Conservation (phyloP, 2,113 vertebrate species). For the Phoxinus phoxinus region DNA sequence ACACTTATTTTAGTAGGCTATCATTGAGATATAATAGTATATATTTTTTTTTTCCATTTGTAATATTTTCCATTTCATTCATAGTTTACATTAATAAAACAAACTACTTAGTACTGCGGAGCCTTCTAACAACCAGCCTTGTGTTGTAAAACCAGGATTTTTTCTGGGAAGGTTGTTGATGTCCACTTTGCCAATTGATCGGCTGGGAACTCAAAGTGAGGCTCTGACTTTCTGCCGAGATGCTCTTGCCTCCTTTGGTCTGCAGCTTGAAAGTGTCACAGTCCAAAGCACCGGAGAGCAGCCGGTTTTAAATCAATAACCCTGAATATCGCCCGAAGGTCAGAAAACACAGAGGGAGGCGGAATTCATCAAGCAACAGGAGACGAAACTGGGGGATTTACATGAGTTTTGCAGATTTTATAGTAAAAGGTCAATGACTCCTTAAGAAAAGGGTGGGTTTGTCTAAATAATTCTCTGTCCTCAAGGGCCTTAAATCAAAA, state of each 20-base stretch:
- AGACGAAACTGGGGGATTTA: background rate
- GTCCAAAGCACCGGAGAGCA: conserved; percentile 3
- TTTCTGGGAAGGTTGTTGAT: conserved; percentile 7
- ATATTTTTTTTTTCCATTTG: background rate
- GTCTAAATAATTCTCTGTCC: background rate
- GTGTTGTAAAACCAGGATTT: background rate
- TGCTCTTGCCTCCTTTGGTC: conserved; percentile 31
- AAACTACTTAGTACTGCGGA: background rate
- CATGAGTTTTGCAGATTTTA: conserved; percentile 10
- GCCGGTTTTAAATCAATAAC: conserved; percentile 27
- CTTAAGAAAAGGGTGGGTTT: background rate
- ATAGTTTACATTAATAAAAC: background rate
- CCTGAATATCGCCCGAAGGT: conserved; percentile 35
- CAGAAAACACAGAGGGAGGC: conserved; percentile 18
- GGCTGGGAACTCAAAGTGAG: conserved; percentile 14
- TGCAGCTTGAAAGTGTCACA: conserved; percentile 36
- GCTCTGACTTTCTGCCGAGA: conserved; percentile 3
- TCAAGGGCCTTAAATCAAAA: background rate
- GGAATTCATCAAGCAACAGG: conserved; percentile 10
- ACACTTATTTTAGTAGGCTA: background rate
- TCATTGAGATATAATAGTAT: background rate
- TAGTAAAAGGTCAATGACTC: conserved; percentile 27
- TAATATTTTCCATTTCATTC: background rate
- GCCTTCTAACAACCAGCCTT: background rate
- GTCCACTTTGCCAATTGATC: conserved; percentile 23